phyloP scores from a whole-genome alignment of 2,888 invertebrate genomes.

The Callosobruchus maculatus region DNA sequence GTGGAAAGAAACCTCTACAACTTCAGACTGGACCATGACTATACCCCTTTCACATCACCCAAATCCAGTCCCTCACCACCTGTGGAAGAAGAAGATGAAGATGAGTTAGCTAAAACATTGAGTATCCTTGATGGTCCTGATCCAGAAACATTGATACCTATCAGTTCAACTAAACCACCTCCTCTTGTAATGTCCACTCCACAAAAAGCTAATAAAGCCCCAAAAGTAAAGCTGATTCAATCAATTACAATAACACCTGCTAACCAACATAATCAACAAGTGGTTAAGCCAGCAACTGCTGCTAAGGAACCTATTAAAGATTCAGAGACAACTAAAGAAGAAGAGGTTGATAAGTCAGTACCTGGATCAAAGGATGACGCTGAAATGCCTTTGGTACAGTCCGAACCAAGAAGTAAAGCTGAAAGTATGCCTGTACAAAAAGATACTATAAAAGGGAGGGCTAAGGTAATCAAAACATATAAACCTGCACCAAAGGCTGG shows the following conservation, averaged over 20 bases:
- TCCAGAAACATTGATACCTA: slow-evolving; percentile 10
- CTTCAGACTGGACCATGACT: slow-evolving; percentile 77
- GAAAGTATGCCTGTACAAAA: not conserved
- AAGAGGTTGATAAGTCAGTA: slow-evolving; percentile 6
- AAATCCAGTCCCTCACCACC: slow-evolving; percentile 32
- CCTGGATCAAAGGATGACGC: slow-evolving; percentile 5
- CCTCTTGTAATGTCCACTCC: slow-evolving; percentile 15
- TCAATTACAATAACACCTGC: slow-evolving; percentile 18
- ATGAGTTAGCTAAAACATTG: slow-evolving; percentile 46
- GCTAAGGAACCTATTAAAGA: not conserved
- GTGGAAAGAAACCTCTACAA: slow-evolving; percentile 50
- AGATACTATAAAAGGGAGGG: not conserved
- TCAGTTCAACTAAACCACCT: slow-evolving; percentile 16
- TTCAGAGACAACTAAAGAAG: not conserved
- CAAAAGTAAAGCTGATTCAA: slow-evolving; percentile 23
- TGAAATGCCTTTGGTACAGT: not conserved
- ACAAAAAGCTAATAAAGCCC: slow-evolving; percentile 15
- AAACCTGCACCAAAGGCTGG: slow-evolving; percentile 5
- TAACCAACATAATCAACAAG: slow-evolving; percentile 5
- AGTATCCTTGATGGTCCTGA: slow-evolving; percentile 42
- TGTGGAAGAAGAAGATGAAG: slow-evolving; percentile 31
- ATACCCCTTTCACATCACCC: slow-evolving; percentile 68
- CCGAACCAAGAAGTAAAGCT: not conserved
- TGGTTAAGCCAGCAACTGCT: not conserved
- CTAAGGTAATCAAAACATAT: not conserved